These are phyloP conservation scores for Nerophis ophidion DNA, from an alignment of 2,113 vertebrate species.

Conservation along the genomic window DNA sequence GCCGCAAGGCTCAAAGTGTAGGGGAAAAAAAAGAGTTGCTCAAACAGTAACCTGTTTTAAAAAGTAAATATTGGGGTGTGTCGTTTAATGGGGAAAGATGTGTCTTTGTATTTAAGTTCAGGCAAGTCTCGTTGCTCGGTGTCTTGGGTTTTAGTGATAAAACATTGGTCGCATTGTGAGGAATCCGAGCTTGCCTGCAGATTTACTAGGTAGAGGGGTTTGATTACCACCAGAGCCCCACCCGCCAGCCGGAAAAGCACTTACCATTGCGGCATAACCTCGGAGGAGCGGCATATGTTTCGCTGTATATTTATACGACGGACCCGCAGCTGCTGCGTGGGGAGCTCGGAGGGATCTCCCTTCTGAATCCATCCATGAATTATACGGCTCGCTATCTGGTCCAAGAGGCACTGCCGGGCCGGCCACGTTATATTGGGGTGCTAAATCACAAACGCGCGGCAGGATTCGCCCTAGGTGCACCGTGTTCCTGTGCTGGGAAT, in stretches of 20 bases:
- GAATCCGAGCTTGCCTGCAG: conserved; percentile 38
- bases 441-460: conserved; percentile 56
- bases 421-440: conserved; percentile 31
- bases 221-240: conserved; percentile 33
- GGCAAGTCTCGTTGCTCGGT: neutral
- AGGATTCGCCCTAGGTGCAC: conserved; percentile 14
- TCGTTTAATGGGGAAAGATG: too few relatives aligned
- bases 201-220: conserved; percentile 27
- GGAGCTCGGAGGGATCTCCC: conserved; percentile 9
- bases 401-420: conserved; percentile 9
- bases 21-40: too few relatives aligned
- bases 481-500: conserved; percentile 2
- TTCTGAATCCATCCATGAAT: conserved; percentile 34
- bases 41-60: too few relatives aligned
- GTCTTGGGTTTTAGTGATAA: conserved; percentile 10
- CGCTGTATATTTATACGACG: conserved; percentile 37
- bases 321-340: conserved; percentile 20
- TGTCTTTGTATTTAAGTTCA: too few relatives aligned
- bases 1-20: too few relatives aligned
- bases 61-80: too few relatives aligned
- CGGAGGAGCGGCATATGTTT: conserved; percentile 24
- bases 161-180: conserved; percentile 26
- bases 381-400: conserved; percentile 37
- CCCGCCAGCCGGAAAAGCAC: conserved; percentile 35
- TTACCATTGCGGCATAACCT: conserved; percentile 29